These are phyloP conservation scores for Osmerus eperlanus DNA, from an alignment of 2,113 vertebrate genomes.

Conservation along the genomic window DNA sequence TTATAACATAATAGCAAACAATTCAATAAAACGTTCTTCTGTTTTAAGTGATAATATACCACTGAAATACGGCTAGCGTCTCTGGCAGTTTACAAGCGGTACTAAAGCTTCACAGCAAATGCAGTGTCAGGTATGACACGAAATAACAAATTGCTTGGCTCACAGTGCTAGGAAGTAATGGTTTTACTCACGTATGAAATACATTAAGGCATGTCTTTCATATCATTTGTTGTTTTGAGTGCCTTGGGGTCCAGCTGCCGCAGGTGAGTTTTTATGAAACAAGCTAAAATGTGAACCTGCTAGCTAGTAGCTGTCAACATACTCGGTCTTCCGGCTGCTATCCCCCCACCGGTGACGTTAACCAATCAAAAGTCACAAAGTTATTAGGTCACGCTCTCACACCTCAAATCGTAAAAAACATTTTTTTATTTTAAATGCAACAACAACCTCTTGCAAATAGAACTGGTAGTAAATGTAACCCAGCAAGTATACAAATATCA, in stretches of 20 bases:
- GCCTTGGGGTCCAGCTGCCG: slow-evolving; percentile 7
- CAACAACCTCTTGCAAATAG: too few species aligned
- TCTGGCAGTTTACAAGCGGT: too few species aligned
- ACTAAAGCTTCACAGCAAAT: slow-evolving; percentile 1
- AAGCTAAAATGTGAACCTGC: background rate
- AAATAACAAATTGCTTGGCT: background rate
- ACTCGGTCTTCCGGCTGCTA: slow-evolving; percentile 37
- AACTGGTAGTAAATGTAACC: too few species aligned
- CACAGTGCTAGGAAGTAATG: too few species aligned
- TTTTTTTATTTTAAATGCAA: too few species aligned
- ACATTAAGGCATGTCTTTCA: slow-evolving; percentile 62
- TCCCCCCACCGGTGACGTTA: rapidly evolving
- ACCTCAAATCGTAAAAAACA: too few species aligned
- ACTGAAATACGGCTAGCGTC: slow-evolving; percentile 9
- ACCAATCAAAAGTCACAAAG: slow-evolving; percentile 40
- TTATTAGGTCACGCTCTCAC: too few species aligned
- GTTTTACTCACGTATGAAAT: slow-evolving; percentile 63
- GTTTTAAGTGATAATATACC: background rate
- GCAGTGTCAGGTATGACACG: slow-evolving; percentile 33
- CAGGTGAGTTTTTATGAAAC: background rate
- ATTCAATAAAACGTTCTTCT: background rate
- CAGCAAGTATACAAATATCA: too few species aligned
- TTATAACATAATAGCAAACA: background rate
- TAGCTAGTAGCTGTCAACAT: background rate
- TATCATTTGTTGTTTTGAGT: background rate